Evolutionary conservation across 1,140 invertebrate genomes (phyloP).

Genomic region (Drosophila chauvacae): DNA sequence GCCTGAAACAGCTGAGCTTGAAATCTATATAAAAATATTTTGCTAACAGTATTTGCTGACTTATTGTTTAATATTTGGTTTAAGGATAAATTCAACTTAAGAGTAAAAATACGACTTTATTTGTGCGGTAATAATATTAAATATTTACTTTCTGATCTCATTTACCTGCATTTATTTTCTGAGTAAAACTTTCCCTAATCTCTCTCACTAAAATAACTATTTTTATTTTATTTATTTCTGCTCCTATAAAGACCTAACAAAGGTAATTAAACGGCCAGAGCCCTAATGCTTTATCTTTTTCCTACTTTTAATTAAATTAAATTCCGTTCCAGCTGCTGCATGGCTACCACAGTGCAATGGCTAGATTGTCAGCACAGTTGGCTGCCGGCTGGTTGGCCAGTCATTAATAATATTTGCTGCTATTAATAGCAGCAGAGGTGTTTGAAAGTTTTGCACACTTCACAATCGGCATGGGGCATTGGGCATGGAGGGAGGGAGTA

Average conservation of each 20-base stretch:
- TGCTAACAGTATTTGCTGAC: no score
- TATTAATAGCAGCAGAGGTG: constrained; percentile 69
- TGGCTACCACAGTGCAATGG: constrained; percentile 31
- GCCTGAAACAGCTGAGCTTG: neutral
- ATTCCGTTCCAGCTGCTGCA: constrained; percentile 4
- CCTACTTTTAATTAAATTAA: neutral
- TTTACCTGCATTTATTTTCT: neutral
- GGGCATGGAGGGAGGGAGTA: neutral
- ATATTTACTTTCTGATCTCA: no score
- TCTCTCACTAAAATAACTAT: neutral
- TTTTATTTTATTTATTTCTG: neutral
- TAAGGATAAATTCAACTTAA: no score
- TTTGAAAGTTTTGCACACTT: constrained; percentile 64
- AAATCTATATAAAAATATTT: no score
- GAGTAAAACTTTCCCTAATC: neutral
- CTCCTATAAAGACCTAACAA: neutral
- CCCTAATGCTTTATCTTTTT: neutral
- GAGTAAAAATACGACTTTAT: no score
- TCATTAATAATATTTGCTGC: constrained; percentile 69
- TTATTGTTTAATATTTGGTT: no score
- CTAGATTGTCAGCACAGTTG: constrained; percentile 18
- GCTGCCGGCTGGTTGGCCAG: constrained; percentile 14
- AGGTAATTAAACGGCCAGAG: neutral
- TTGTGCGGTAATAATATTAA: no score
- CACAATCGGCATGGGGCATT: constrained; percentile 45